Evolutionary conservation across 2,888 invertebrate species (phyloP).

Genomic region (Patella depressa): DNA sequence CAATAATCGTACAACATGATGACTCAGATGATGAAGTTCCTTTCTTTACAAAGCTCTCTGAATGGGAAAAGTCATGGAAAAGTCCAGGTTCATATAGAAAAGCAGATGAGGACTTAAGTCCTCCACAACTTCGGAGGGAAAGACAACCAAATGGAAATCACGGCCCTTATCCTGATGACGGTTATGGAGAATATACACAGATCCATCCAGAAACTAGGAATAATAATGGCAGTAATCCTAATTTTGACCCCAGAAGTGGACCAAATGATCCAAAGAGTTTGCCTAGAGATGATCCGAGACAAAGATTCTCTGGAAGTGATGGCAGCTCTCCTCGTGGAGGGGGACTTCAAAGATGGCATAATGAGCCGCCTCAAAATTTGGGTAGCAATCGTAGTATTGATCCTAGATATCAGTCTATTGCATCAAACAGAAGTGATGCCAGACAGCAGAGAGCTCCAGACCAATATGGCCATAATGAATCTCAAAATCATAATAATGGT

Average conservation of each 20-base stretch:
- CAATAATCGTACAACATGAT: slow-evolving; percentile 48
- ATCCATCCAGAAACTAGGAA: background rate
- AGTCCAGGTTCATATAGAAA: slow-evolving; percentile 21
- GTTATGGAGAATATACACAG: background rate
- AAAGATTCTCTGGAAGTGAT: slow-evolving; percentile 7
- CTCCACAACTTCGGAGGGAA: slow-evolving; percentile 8
- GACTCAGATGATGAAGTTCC: slow-evolving; percentile 43
- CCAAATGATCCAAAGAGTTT: background rate
- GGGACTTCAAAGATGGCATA: background rate
- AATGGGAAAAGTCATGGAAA: slow-evolving; percentile 27
- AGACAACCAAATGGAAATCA: background rate
- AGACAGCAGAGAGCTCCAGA: background rate
- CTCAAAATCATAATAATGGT: background rate
- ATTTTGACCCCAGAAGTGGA: background rate
- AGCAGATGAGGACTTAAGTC: slow-evolving; percentile 16
- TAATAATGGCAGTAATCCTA: slow-evolving; percentile 11
- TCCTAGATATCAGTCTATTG: slow-evolving; percentile 2
- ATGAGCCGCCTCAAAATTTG: background rate
- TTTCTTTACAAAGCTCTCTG: slow-evolving; percentile 31
- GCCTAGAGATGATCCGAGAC: slow-evolving; percentile 15
- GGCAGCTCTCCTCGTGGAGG: background rate
- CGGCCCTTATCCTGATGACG: background rate
- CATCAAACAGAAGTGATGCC: background rate
- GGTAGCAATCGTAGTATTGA: background rate
- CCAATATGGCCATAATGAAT: background rate